Evolutionary conservation across 1,140 invertebrate species (phyloP).

Genomic region (Metopolophium dirhodum): DNA sequence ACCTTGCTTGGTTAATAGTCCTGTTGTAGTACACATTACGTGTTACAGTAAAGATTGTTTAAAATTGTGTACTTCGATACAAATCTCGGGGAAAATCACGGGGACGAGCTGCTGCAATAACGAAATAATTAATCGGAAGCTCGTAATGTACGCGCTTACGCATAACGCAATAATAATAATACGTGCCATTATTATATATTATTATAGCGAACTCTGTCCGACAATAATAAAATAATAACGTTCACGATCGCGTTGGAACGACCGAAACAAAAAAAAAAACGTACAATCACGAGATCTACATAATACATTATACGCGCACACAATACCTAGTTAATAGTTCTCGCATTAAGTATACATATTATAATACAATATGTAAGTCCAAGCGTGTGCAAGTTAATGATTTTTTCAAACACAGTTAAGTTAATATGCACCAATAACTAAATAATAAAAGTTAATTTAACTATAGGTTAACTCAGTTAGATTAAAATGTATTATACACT

Average conservation of each 20-base stretch:
- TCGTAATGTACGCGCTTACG: not conserved
- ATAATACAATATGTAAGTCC: too few relatives aligned
- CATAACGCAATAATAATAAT: not conserved
- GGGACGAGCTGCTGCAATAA: not conserved
- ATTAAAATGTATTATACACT: too few relatives aligned
- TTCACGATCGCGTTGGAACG: not conserved
- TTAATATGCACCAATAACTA: too few relatives aligned
- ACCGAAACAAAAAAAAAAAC: not conserved
- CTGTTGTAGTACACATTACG: too few relatives aligned
- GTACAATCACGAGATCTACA: not conserved
- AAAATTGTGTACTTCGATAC: not conserved
- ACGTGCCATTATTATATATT: not conserved
- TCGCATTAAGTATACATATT: not conserved
- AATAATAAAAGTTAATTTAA: too few relatives aligned
- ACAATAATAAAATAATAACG: not conserved
- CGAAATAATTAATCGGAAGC: not conserved
- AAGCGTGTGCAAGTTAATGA: too few relatives aligned
- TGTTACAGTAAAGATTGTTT: not conserved
- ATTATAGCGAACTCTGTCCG: not conserved
- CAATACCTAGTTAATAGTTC: not conserved
- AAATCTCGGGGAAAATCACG: not conserved
- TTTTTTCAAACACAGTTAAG: too few relatives aligned
- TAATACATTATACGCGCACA: not conserved
- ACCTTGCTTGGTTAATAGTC: too few relatives aligned
- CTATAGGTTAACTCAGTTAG: too few relatives aligned